A percentile compares a stretch with the other conserved stretches of the same genome.
Evolutionary conservation across 92 coral and sea anemone genomes (phyloP).

Genomic region (Chrysogorgia sp.): DNA sequence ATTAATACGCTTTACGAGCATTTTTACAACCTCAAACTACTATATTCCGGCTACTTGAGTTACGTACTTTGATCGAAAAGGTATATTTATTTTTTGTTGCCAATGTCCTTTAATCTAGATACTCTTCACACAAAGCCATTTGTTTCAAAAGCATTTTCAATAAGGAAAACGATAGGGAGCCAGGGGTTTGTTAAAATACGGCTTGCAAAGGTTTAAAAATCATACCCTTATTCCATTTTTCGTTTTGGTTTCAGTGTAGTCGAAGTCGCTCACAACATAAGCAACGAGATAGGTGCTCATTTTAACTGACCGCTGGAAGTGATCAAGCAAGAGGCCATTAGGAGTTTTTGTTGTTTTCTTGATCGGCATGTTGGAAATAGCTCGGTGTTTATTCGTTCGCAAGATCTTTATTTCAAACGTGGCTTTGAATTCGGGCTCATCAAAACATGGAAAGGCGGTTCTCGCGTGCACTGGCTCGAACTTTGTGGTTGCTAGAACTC

Average conservation of each 20-base stretch:
- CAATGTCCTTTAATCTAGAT: too few relatives aligned
- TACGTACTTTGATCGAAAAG: too few relatives aligned
- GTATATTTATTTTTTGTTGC: too few relatives aligned
- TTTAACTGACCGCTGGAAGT: constrained; percentile 61
- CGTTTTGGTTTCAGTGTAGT: constrained; percentile 60
- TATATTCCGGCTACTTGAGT: too few relatives aligned
- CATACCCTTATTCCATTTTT: constrained; percentile 70
- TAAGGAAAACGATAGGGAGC: too few relatives aligned
- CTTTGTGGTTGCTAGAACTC: constrained; percentile 81
- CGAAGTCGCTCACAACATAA: constrained; percentile 82
- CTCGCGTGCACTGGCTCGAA: constrained; percentile 90
- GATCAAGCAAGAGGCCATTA: constrained; percentile 62
- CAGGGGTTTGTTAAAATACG: neutral
- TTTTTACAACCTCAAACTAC: too few relatives aligned
- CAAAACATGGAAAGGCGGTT: constrained; percentile 89
- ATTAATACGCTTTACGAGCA: too few relatives aligned
- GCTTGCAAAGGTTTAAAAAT: neutral
- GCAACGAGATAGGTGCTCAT: constrained; percentile 96
- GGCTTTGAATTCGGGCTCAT: constrained; percentile 90
- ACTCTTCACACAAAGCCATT: too few relatives aligned
- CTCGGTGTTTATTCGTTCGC: constrained; percentile 55
- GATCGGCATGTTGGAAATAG: constrained; percentile 89
- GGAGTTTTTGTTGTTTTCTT: constrained; percentile 37
- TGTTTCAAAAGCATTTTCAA: too few relatives aligned
- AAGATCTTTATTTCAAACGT: constrained; percentile 66